A percentile compares a stretch with the other conserved stretches of the same genome.
phyloP scores from a whole-genome alignment of 2,797 vertebrate species.

The Myotis myotis region DNA sequence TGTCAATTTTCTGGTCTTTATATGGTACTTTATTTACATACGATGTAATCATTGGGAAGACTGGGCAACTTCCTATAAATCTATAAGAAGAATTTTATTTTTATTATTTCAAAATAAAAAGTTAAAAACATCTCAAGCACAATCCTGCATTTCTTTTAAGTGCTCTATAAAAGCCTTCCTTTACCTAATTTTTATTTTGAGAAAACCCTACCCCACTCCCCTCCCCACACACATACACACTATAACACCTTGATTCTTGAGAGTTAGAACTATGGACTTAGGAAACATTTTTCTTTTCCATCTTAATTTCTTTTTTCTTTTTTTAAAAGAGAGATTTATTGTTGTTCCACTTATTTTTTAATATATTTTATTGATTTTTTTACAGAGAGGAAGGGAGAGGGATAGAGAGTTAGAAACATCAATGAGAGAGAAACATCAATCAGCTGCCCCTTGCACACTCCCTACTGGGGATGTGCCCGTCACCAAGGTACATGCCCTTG shows the following conservation, averaged over 20 bases:
- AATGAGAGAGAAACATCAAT: no score
- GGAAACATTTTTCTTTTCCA: background rate
- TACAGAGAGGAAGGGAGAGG: no score
- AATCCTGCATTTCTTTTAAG: constrained; percentile 1
- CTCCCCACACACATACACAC: background rate
- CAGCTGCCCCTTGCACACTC: no score
- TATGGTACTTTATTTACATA: background rate
- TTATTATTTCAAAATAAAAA: constrained; percentile 40
- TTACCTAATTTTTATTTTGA: constrained; percentile 42
- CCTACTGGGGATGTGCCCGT: no score
- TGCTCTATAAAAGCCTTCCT: background rate
- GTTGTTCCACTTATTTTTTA: no score
- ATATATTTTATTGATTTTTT: no score
- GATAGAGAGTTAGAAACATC: no score
- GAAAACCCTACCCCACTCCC: background rate
- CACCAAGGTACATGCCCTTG: no score
- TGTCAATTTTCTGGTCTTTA: constrained; percentile 26
- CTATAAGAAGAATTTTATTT: background rate
- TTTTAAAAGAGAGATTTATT: no score
- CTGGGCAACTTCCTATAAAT: constrained; percentile 16
- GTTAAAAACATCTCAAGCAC: background rate
- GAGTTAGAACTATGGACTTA: constrained; percentile 23
- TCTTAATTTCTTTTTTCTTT: background rate
- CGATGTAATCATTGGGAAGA: background rate
- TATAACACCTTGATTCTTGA: background rate